These are phyloP conservation scores for Nasua narica DNA, from an alignment of 2,797 vertebrate genomes.

Conservation along the genomic window DNA sequence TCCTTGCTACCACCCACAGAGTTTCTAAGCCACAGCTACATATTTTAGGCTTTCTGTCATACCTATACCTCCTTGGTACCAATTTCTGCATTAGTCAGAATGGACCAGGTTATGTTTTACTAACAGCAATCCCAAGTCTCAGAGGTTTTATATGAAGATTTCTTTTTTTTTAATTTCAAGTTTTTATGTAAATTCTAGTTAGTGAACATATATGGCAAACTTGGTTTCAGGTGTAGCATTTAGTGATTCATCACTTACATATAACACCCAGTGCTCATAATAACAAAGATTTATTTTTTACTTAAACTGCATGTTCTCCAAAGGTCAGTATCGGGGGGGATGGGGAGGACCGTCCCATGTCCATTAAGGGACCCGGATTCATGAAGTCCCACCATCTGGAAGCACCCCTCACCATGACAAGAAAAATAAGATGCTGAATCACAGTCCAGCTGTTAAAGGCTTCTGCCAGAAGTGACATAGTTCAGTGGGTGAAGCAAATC, in stretches of 20 bases:
- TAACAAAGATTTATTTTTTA: background rate
- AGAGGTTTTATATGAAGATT: background rate
- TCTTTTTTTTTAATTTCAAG: background rate
- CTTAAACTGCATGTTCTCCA: background rate
- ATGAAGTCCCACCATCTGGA: background rate
- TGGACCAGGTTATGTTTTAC: background rate
- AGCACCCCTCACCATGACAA: background rate
- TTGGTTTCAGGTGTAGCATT: background rate
- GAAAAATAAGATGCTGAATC: background rate
- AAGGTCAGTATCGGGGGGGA: background rate
- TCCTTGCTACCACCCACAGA: background rate
- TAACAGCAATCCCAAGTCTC: background rate
- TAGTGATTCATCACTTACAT: background rate
- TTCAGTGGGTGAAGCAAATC: background rate
- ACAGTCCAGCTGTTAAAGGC: background rate
- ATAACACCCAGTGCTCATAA: background rate
- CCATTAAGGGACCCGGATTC: background rate
- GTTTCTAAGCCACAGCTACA: background rate
- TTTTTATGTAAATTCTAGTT: background rate
- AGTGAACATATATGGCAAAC: background rate
- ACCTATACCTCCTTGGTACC: background rate
- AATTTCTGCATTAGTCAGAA: background rate
- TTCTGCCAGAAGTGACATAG: background rate
- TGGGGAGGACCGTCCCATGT: background rate
- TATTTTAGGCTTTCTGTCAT: constrained; percentile 14